Conservation (phyloP, 2,797 vertebrate genomes). For the Otus scops region DNA sequence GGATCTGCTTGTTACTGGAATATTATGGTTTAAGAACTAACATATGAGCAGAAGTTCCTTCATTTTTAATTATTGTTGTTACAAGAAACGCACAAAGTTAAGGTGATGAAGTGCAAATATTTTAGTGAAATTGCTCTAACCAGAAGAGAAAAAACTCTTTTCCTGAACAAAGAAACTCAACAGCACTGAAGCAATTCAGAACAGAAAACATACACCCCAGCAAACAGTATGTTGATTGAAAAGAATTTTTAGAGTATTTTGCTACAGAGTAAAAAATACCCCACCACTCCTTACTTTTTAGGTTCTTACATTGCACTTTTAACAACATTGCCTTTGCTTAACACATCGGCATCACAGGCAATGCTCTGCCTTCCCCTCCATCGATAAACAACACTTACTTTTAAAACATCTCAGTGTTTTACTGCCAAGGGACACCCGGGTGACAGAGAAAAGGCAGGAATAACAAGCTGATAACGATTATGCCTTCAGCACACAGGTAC, state of each 20-base stretch:
- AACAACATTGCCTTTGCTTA: neutral
- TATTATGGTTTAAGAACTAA: neutral
- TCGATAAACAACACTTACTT: fast-evolving
- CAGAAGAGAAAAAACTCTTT: neutral
- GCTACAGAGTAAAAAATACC: neutral
- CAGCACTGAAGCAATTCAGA: neutral
- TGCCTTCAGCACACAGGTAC: neutral
- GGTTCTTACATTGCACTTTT: neutral
- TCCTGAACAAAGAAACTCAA: neutral
- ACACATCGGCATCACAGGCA: neutral
- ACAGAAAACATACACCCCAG: neutral
- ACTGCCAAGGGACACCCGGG: neutral
- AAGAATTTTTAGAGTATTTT: neutral
- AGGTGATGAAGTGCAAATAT: neutral
- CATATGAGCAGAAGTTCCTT: fast-evolving
- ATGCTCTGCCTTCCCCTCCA: neutral
- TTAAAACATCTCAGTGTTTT: neutral
- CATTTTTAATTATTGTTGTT: neutral
- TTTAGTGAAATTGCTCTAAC: neutral
- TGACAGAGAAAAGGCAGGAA: neutral
- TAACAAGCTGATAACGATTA: neutral
- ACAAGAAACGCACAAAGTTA: neutral
- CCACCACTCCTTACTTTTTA: neutral
- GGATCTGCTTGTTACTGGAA: neutral
- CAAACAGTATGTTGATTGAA: neutral